Base-by-base conservation (phyloP, 2,797 vertebrate species). In the Argentina silus region DNA sequence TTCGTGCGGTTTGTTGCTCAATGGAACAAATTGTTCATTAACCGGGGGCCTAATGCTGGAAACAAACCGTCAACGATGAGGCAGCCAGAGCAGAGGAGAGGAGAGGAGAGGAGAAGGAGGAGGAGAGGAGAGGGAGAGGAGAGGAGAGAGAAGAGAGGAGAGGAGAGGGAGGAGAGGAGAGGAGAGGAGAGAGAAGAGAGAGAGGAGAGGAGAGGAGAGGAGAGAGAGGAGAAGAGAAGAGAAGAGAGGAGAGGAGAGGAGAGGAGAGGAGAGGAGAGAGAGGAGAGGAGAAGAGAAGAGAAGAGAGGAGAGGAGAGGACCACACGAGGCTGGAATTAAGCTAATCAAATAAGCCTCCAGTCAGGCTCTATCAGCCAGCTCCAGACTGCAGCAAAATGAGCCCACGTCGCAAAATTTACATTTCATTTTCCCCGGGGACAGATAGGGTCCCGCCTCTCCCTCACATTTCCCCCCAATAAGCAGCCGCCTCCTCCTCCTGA, bases 311-410 rank as follows among this genome's bases (percentile, higher is more conserved):
- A 36, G 27, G 27, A 36, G 85, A 89, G 86, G 87, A 90, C 90
- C 85, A 87, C 86, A 81, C 76, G 68, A 90, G 88, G 86, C 87
- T 85, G 84, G 91, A 91, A 89, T 92, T 91, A 91, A 90, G 85
- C 87, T 92, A 93, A 93, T 93, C 89, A 93, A 93, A 91, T 90
- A 90, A 90, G 90, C 91, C 90, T 85, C 86, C 79, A 92, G 91
- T 89, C 84, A 88, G 88, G 90, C 90, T 88, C 86, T 93, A 92
- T 93, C 91, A 91, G 88, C 86, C 89, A 78, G 86, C 86, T 83
- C 85, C 92, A 94, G 91, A 92, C 91, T 88, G 84, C 78, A 84
- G 78, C 85, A 88, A 89, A n/a, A 92, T 86, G 87, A 90, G 87
- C 81, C 85, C 89, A 81, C 68, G 71, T 89, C 75, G 79, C 87